Base-by-base conservation (phyloP, 53 echinoderm and acorn worm genomes). In the Henricia sp. region DNA sequence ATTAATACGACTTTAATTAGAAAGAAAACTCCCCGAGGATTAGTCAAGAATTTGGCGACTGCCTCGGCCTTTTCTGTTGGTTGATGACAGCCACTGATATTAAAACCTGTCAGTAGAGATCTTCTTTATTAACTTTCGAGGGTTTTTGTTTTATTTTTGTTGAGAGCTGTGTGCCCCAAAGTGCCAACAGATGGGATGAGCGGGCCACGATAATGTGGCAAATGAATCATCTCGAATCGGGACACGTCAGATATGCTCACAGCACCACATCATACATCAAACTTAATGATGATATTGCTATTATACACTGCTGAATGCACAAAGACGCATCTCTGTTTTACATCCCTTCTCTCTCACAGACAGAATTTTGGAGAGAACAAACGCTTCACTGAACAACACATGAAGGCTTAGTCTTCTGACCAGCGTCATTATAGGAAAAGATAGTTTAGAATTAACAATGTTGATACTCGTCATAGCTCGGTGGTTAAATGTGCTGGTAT, bases 1-100 rank as follows among this genome's bases (percentile, higher is more conserved):
- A 80, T 80, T 80, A 80, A 80, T 60, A 80, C 62, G 80, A 80
- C 62, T 64, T 80, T 80, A 80, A 80, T 80, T 80, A 80, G 27
- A 80, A 63, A 24, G 19, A 64, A 80, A 48, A 44, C 44, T 63
- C 77, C 32, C 80, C 23, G 30, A 64, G 63, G 80, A 80, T 76
- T 59, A 43, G 17, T 16, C 27, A 56, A 14, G 56, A 26, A 56
- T 16, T 16, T 53, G 25, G 23, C 58, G 77, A n/a, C 23, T 30
- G 3, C 19, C 17, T 53, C 62, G 12, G 32, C 29, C 13, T 44
- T 60, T 60, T 32, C 62, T 30, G 30, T 60, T 32, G 13, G 25
- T 25, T 23, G 24, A 56, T 28, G 30, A 30, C 9, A n/a, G 42
- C 32, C 14, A 16, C 14, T 40, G 57, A 59, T 41, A 60, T 38